Conservation (phyloP, 2,888 invertebrate genomes). For the Physocephala rufipes region DNA sequence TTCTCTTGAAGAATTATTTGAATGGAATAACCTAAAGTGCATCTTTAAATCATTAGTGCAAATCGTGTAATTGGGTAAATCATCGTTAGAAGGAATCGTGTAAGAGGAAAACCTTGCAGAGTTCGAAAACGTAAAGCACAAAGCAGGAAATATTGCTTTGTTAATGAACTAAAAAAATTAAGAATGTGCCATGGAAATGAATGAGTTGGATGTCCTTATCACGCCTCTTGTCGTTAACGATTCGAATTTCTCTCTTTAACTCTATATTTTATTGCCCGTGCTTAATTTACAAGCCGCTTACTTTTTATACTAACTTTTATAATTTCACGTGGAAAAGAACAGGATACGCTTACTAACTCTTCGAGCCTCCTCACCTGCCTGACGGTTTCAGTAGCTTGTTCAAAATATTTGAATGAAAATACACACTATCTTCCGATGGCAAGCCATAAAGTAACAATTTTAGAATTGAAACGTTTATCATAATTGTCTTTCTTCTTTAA, state of each 20-base stretch:
- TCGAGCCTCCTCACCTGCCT: neutral
- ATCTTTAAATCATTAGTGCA: no score
- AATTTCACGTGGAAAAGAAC: neutral
- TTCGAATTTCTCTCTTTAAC: neutral
- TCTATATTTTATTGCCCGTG: neutral
- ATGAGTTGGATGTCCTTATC: no score
- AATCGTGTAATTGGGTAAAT: neutral
- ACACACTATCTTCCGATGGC: constrained; percentile 19
- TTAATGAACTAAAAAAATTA: no score
- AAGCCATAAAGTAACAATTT: constrained; percentile 46
- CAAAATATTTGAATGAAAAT: constrained; percentile 7
- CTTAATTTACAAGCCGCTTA: constrained; percentile 44
- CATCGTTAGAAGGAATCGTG: neutral
- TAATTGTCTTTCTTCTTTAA: constrained; percentile 2
- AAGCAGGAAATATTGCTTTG: no score
- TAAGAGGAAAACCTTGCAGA: neutral
- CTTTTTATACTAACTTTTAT: constrained; percentile 37
- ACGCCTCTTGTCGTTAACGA: neutral
- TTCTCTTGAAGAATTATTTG: no score
- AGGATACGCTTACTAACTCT: constrained; percentile 20
- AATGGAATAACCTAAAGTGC: no score
- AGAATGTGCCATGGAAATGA: no score
- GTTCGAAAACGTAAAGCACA: no score
- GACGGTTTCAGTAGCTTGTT: constrained; percentile 4
- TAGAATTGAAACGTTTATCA: constrained; percentile 48